These are phyloP conservation scores for Macrostomum cliftonense DNA, from an alignment of 2,888 invertebrate genomes.

Conservation along the genomic window DNA sequence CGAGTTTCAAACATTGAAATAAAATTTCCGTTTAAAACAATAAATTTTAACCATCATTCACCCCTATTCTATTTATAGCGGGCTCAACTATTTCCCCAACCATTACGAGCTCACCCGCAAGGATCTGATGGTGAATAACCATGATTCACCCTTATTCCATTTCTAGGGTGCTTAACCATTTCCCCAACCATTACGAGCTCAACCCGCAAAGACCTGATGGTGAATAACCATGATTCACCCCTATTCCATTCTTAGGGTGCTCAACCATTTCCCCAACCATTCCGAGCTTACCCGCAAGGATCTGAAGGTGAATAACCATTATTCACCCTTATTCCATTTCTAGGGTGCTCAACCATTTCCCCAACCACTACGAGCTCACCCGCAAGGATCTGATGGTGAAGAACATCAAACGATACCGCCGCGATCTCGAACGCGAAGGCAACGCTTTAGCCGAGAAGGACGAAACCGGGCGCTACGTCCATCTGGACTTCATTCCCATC, in stretches of 20 bases:
- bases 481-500: constrained; percentile 65
- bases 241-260: constrained; percentile 40
- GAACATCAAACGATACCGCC: constrained; percentile 78
- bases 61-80: constrained; percentile 20
- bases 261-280: constrained; percentile 89
- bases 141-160: not conserved
- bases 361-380: constrained; percentile 81
- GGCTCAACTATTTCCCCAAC: constrained; percentile 86
- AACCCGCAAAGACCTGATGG: constrained; percentile 79
- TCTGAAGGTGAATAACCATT: not conserved
- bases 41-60: not conserved
- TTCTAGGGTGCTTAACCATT: constrained; percentile 62
- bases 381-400: constrained; percentile 85
- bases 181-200: constrained; percentile 81
- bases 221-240: constrained; percentile 43
- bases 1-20: too few species aligned
- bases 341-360: constrained; percentile 72
- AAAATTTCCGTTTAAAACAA: too few species aligned
- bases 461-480: constrained; percentile 39
- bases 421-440: constrained; percentile 74
- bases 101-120: constrained; percentile 82
- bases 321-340: not conserved
- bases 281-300: constrained; percentile 69
- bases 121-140: not conserved
- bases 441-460: constrained; percentile 67